These are phyloP conservation scores for Xerus inauris DNA, from an alignment of 2,113 vertebrate genomes.

Conservation along the genomic window DNA sequence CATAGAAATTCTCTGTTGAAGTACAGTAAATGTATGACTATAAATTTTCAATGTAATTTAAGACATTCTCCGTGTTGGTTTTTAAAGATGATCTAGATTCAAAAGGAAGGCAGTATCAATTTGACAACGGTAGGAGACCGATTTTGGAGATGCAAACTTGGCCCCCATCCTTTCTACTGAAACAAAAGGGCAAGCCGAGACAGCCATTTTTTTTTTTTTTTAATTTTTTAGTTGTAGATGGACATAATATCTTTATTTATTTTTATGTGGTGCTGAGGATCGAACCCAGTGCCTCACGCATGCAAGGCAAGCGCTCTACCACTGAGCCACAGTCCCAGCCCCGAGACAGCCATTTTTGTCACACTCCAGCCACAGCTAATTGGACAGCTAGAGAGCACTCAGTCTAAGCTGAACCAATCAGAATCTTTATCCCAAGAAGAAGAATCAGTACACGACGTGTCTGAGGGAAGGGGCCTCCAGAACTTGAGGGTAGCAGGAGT, in stretches of 20 bases:
- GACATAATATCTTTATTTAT: no score
- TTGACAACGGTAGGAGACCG: conserved; percentile 30
- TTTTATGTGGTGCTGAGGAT: no score
- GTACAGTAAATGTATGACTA: conserved; percentile 57
- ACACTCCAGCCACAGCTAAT: background rate
- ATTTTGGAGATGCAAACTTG: background rate
- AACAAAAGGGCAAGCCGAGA: background rate
- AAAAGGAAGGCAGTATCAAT: conserved; percentile 53
- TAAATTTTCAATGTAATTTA: conserved; percentile 63
- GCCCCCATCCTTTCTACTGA: background rate
- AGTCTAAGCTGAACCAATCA: background rate
- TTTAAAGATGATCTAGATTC: conserved; percentile 57
- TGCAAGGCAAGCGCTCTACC: no score
- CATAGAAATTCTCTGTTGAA: conserved; percentile 42
- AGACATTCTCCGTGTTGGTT: conserved; percentile 55
- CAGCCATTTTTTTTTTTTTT: background rate
- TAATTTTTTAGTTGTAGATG: no score
- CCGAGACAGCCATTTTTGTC: background rate
- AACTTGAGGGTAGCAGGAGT: background rate
- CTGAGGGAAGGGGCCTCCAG: background rate
- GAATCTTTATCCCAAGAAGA: background rate
- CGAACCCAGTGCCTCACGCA: no score
- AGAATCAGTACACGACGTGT: background rate
- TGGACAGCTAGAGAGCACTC: background rate
- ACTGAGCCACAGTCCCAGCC: no score